phyloP scores from a whole-genome alignment of 2,888 invertebrate species.

The Deilephila elpenor region DNA sequence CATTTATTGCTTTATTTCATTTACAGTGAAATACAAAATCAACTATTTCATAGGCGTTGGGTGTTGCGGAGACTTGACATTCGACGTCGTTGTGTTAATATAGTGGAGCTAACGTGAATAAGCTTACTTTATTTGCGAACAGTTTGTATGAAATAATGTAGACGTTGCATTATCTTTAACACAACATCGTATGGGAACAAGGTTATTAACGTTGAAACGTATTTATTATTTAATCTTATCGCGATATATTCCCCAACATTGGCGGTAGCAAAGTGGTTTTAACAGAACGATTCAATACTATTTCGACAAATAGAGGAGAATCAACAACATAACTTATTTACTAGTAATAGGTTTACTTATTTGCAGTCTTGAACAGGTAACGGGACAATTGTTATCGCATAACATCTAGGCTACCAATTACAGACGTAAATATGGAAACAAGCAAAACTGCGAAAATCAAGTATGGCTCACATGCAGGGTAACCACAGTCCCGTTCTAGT shows the following conservation, averaged over 20 bases:
- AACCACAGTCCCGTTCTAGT: background rate
- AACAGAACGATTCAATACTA: too few relatives aligned
- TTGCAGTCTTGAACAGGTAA: background rate
- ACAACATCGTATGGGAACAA: background rate
- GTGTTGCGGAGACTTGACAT: slow-evolving; percentile 46
- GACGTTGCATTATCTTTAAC: slow-evolving; percentile 14
- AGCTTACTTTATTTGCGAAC: slow-evolving; percentile 12
- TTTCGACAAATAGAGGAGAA: too few relatives aligned
- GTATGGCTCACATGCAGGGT: background rate
- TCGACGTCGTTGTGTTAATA: slow-evolving; percentile 39
- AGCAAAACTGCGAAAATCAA: background rate
- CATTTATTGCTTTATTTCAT: slow-evolving; percentile 73
- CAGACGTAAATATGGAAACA: slow-evolving; percentile 1
- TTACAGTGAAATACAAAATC: slow-evolving; percentile 61
- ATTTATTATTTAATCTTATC: background rate
- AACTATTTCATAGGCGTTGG: slow-evolving; percentile 55
- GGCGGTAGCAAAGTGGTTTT: too few relatives aligned
- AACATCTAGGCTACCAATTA: background rate
- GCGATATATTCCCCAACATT: background rate
- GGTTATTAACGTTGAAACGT: background rate
- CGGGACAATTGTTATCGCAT: background rate
- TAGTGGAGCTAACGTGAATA: slow-evolving; percentile 12
- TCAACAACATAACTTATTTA: background rate
- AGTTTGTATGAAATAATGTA: slow-evolving; percentile 10
- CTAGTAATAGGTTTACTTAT: background rate